These are phyloP conservation scores for Ditula angustiorana DNA, from an alignment of 2,888 invertebrate species.

Conservation along the genomic window DNA sequence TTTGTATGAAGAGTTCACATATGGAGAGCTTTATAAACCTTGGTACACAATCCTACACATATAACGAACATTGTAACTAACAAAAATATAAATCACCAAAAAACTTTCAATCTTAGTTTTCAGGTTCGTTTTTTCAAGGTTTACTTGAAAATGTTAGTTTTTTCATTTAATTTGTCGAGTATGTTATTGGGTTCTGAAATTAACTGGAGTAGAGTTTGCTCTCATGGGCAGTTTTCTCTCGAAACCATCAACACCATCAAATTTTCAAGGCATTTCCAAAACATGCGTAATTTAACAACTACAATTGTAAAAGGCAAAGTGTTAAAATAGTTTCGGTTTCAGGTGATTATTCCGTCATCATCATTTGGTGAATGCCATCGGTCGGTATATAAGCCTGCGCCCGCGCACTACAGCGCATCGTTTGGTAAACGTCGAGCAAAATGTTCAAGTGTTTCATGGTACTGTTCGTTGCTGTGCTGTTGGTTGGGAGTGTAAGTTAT, in stretches of 20 bases:
- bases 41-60: too few species aligned
- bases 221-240: too few species aligned
- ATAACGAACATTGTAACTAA: too few species aligned
- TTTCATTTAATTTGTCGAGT: too few species aligned
- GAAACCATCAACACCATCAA: neutral
- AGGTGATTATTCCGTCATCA: neutral
- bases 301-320: neutral
- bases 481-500: slow-evolving; percentile 29
- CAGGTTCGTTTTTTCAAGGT: too few species aligned
- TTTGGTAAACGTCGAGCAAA: slow-evolving; percentile 1
- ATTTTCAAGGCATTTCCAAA: neutral
- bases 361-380: neutral
- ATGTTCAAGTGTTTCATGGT: slow-evolving; percentile 35
- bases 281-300: neutral
- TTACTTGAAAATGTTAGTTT: too few species aligned
- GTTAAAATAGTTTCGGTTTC: neutral
- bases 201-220: neutral
- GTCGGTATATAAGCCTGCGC: slow-evolving; percentile 7
- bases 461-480: slow-evolving; percentile 26
- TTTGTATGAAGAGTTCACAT: too few species aligned
- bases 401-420: neutral
- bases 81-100: too few species aligned
- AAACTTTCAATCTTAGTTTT: too few species aligned
- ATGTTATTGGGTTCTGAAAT: neutral
- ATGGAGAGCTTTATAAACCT: too few species aligned